These are phyloP conservation scores for Psettodes erumei DNA, from an alignment of 2,113 vertebrate genomes.

Conservation along the genomic window DNA sequence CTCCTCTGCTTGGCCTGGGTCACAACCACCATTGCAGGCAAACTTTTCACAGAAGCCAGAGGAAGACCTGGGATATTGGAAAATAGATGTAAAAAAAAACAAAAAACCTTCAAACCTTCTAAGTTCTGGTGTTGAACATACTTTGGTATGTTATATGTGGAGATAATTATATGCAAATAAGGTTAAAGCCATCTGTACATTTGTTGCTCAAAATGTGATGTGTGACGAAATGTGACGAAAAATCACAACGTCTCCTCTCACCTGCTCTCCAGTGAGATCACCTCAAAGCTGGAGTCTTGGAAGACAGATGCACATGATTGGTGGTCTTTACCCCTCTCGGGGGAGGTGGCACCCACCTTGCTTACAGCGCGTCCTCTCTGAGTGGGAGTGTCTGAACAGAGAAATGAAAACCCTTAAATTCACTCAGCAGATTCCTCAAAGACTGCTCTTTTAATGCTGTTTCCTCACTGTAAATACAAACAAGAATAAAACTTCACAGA, in stretches of 20 bases:
- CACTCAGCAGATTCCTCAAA: background rate
- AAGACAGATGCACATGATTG: constrained; percentile 46
- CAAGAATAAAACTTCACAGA: background rate
- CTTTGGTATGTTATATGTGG: background rate
- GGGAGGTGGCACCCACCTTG: background rate
- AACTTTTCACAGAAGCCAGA: constrained; percentile 83
- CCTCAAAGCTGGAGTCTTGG: constrained; percentile 72
- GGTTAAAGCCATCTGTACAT: background rate
- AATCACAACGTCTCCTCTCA: background rate
- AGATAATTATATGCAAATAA: background rate
- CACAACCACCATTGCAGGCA: constrained; percentile 56
- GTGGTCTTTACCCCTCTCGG: constrained; percentile 11
- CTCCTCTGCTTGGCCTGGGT: constrained; percentile 56
- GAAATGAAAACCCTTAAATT: background rate
- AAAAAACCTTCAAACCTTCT: background rate
- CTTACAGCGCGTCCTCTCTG: constrained; percentile 48
- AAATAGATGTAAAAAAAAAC: background rate
- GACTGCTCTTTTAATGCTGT: background rate
- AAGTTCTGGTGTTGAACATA: background rate
- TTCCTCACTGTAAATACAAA: background rate
- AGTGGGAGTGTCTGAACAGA: constrained; percentile 54
- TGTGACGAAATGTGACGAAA: background rate
- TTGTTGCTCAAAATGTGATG: background rate
- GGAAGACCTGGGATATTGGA: constrained; percentile 71
- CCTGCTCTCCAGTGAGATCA: constrained; percentile 83